Evolutionary conservation across 1,140 invertebrate species (phyloP).

Genomic region (Danaus plexippus): DNA sequence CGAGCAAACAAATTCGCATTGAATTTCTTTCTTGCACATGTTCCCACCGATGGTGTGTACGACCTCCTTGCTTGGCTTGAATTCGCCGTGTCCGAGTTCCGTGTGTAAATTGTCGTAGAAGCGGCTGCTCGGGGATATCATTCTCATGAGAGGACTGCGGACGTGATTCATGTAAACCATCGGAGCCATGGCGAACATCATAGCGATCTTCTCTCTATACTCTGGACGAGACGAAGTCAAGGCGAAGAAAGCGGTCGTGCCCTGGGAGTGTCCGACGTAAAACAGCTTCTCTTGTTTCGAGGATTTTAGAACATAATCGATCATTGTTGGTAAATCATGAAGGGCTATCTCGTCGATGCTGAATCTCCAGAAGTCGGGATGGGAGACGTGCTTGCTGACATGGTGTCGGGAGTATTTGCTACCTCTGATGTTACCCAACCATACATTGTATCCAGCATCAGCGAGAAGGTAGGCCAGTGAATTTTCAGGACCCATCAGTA

Average conservation of each 20-base stretch:
- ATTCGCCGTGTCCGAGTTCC: slow-evolving; percentile 72
- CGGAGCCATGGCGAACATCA: slow-evolving; percentile 78
- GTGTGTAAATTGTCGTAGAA: slow-evolving; percentile 74
- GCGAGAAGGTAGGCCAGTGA: slow-evolving; percentile 65
- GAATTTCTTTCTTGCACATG: slow-evolving; percentile 67
- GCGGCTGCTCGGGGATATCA: slow-evolving; percentile 67
- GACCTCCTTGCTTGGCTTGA: slow-evolving; percentile 71
- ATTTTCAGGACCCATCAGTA: slow-evolving; percentile 71
- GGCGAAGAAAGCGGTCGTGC: slow-evolving; percentile 65
- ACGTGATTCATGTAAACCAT: slow-evolving; percentile 75
- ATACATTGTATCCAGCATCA: slow-evolving; percentile 81
- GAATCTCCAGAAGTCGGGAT: slow-evolving; percentile 70
- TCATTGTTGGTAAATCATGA: slow-evolving; percentile 82
- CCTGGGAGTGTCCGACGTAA: slow-evolving; percentile 78
- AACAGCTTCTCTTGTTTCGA: slow-evolving; percentile 71
- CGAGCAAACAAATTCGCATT: slow-evolving; percentile 72
- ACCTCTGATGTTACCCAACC: slow-evolving; percentile 82
- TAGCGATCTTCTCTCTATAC: slow-evolving; percentile 76
- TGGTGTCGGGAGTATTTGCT: slow-evolving; percentile 79
- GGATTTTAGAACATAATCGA: slow-evolving; percentile 75
- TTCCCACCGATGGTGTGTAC: slow-evolving; percentile 66
- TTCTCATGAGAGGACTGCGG: slow-evolving; percentile 73
- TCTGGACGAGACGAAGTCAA: slow-evolving; percentile 74
- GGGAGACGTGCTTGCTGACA: slow-evolving; percentile 58
- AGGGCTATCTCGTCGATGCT: slow-evolving; percentile 82